Base-by-base conservation (phyloP, 2,888 invertebrate genomes). In the Thelaira solivaga region DNA sequence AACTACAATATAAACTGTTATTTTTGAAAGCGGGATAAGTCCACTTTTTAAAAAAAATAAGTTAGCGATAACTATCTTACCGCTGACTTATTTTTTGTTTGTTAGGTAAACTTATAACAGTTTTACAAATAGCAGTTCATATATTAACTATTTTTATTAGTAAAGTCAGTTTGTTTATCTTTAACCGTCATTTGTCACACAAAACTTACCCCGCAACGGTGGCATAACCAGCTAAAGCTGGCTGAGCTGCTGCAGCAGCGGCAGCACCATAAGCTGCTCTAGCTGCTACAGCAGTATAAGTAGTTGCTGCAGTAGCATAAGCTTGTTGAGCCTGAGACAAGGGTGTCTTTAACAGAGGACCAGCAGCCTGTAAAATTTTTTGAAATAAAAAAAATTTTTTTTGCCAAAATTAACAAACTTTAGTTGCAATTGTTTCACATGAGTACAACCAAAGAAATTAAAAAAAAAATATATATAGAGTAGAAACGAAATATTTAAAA, bases 231-330 rank as follows among this genome's bases (percentile, higher is more conserved):
- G 94, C 93, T 82, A 94, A 94, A 81, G 89, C 83, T 69, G 89
- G 88, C 80, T 89, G 89, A 76, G 89, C 85, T 81, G 89, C 92
- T 81, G 92, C 92, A 80, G 92, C 93, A 77, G 95, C 94, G 82
- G 92, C 93, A 77, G 94, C 94, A 83, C 93, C 93, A 84, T 94
- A 94, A 82, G 95, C 95, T 82, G 95, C 95, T 83, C 95, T 91
- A 82, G 95, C 95, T 82, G 95, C 95, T 34, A 95, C 95, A 80
- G 95, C 95, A 87, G 95, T 95, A 90, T 95, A 95, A 81, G 94
- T 94, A 69, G 95, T 95, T 84, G 96, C 96, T 80, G 96, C 95
- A 76, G 95, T 95, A 87, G 96, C 95, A 87, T 96, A 95, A 84
- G 94, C 94, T 91, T 96, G 95, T 91, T 95, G 95, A 89, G 95